Conservation (phyloP, 2,797 vertebrate genomes). For the Picus viridis region DNA sequence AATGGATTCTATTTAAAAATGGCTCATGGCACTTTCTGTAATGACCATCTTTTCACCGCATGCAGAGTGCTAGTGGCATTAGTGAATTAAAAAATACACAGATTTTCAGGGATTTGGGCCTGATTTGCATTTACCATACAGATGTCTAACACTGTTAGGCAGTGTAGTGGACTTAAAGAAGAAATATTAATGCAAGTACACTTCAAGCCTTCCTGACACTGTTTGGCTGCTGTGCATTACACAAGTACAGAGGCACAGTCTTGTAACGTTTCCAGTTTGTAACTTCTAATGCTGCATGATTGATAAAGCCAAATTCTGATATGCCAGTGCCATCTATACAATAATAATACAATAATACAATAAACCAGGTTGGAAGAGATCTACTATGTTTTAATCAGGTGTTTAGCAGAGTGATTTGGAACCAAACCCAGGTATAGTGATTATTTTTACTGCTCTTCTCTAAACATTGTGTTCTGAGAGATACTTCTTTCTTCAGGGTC, state of each 20-base stretch:
- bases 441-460: constrained; percentile 17
- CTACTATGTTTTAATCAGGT: background rate
- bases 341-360: too few species aligned
- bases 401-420: background rate
- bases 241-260: background rate
- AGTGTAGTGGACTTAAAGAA: background rate
- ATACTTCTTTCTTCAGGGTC: background rate
- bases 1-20: constrained; percentile 29
- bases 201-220: background rate
- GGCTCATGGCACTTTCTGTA: background rate
- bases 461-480: constrained; percentile 1
- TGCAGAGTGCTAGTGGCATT: background rate
- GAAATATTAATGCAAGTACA: background rate
- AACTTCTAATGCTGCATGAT: background rate
- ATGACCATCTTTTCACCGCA: background rate
- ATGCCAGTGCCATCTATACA: background rate
- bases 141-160: background rate
- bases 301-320: background rate
- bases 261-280: background rate
- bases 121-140: constrained; percentile 15
- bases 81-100: background rate
- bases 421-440: background rate
- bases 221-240: background rate
- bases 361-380: too few species aligned
- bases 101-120: constrained; percentile 9